Evolutionary conservation across 2,113 vertebrate species (phyloP), one percentile per base, ranked within the genome.

Genomic region (Pontoporia blainvillei): DNA sequence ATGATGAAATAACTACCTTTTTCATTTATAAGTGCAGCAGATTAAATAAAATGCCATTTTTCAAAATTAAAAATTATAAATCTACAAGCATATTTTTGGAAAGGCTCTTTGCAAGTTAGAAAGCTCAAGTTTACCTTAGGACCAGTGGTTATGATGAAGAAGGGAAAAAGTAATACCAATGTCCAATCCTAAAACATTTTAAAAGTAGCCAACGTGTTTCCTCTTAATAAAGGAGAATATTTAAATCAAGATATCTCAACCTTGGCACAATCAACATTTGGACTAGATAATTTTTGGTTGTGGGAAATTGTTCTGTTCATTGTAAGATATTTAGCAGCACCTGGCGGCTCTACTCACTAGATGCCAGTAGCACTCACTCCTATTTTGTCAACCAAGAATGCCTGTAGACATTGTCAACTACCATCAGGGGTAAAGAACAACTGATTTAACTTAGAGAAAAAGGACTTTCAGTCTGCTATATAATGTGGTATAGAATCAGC

Each of bases 1-100:
- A 86, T 79, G 64, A 62, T 97, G 96, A 97, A 98, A 97, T 97
- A 98, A 83, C 87, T 94, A 95, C 94, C 85, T 78, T 81, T 88
- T 97, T 66, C 52, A 95, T 95, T 98, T 96, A 89, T 84, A 97
- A 97, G 96, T 93, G 61, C 41, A 92, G 59, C 76, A 71, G 46
- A 78, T 82, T 81, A 85, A 85, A 91, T 23, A 95, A 79, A 89
- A 95, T 79, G 52, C 36, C 17, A 41, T 78, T 92, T 96, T 96
- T 95, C 95, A 97, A 98, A 95, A 71, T 95, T 86, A 66, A 97
- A 95, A 90, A 91, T 92, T 79, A 36, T 3, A 75, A 54, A 66
- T 10, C 18, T 29, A 90, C 23, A 76, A 44, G 17, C 59, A 75
- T 44, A 10, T 27, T 78, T 88, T 94, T 72, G 57, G 12, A 81